Base-by-base conservation (phyloP, 2,797 vertebrate species). In the Apodemus agrarius region DNA sequence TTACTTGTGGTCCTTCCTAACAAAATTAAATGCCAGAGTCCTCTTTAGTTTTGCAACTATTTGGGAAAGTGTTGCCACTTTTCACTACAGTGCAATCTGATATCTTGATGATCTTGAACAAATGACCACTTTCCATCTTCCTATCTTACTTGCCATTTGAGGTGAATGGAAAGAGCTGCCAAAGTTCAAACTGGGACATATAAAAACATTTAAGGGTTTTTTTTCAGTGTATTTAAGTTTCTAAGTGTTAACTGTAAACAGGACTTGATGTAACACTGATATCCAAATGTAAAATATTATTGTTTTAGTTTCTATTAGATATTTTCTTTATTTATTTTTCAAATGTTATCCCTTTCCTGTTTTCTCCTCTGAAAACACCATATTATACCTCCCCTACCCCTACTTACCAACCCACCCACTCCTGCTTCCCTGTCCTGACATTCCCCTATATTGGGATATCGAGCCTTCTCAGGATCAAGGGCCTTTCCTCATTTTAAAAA, bases 111-210 rank as follows among this genome's bases (percentile, higher is more conserved):
- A 82, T 88, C 72, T 29, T 6, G 34, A 87, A 90, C 90, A 96
- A 95, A 96, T 90, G 82, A 95, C 72, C 76, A 2, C 14, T 37
- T 43, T 94, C 89, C 34, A 49, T 49, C 46, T 49, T 49, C 6
- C 46, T 49, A 59, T 61, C 12, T 92, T 43, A 96, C 14, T 82
- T 82, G 1, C 37, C 2, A 11, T 93, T 37, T 40, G 74, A 74
- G 0, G 40, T 31, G 11, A 57, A 40, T 46, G 54, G n/a, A 43
- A 95, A 92, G 94, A 97, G 19, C 6, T 97, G 6, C 59, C 67
- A n/a, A 91, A 16, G 85, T 96, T 89, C 11, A 78, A 94, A 97
- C 54, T 0, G 31, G 9, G 72, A 94, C 95, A 82, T 57, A 76
- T 54, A 79, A 83, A 74, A 96, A 89, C 59, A 2, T 57, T 26